Base-by-base conservation (phyloP, 2,113 vertebrate genomes). In the Cyprinus carpio region DNA sequence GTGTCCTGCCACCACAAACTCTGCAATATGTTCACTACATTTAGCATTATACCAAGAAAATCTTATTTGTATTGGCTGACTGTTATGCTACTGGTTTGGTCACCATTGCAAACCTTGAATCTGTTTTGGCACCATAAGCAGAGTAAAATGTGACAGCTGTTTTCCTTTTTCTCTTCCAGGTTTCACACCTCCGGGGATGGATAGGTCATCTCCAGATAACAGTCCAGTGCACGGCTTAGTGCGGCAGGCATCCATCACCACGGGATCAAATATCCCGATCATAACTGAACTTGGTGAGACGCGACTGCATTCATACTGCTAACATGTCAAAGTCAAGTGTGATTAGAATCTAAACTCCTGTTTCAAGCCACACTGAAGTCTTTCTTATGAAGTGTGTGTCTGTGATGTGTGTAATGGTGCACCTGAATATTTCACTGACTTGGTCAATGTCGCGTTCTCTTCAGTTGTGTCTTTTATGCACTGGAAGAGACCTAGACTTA, bases 131-230 rank as follows among this genome's bases (percentile, higher is more conserved):
- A 75, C 43, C 25, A n/a, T 46, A 75, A 75, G n/a, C 12, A 29
- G n/a, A 31, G 31, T 20, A 58, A 15, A 27, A 10, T 8, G 10
- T 79, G 27, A 81, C 40, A 27, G 23, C 27, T 6, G 80, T 64
- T 31, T 27, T 46, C 80, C n/a, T 8, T 2, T 71, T 20, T 69
- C 54, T 78, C 78, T 20, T 88, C 4, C 84, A 99, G 98, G 98
- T 89, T 99, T 99, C 95, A 99, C 97, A 67, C 98, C 98, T 91
- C 98, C 98, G 75, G 98, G 98, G 92, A 99, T 99, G 98, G 98
- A 99, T 91, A 94, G 97, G 91, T 94, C 97, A 34, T 99, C 97
- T 92, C 98, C 98, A 92, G 98, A 99, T 93, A 99, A 97, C 92
- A 99, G 98, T 92, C 98, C 98, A 77, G 96, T 99, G 82, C 98